Conservation (phyloP, 1,140 invertebrate species). For the Popillia japonica region DNA sequence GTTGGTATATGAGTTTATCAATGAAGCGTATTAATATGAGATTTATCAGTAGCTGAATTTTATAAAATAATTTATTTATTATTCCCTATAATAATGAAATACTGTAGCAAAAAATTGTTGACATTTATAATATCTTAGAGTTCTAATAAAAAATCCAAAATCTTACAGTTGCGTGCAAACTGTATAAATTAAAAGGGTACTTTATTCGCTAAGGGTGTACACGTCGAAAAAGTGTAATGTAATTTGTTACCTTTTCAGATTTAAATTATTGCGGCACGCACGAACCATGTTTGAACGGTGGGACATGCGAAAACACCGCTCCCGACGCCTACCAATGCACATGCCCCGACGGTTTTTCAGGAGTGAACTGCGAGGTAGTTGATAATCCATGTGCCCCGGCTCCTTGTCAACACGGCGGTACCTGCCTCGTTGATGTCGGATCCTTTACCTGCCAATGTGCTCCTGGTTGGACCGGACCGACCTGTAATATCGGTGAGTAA, state of each 20-base stretch:
- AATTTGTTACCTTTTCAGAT: constrained; percentile 68
- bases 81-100: too few species aligned
- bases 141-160: too few species aligned
- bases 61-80: too few species aligned
- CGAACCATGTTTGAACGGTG: constrained; percentile 94
- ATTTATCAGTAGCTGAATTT: too few species aligned
- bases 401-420: constrained; percentile 88
- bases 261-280: constrained; percentile 98
- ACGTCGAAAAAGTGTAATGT: too few species aligned
- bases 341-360: constrained; percentile 91
- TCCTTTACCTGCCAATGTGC: constrained; percentile 82
- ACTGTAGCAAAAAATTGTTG: too few species aligned
- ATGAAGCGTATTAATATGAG: too few species aligned
- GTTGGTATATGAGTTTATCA: too few species aligned
- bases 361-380: constrained; percentile 89
- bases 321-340: constrained; percentile 91
- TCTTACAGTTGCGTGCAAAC: too few species aligned
- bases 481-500: constrained; percentile 75
- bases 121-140: too few species aligned
- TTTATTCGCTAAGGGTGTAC: too few species aligned
- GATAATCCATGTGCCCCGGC: constrained; percentile 90
- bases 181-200: too few species aligned
- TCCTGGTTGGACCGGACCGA: constrained; percentile 83
- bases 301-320: constrained; percentile 93
- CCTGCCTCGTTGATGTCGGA: constrained; percentile 67